These are phyloP conservation scores for Chaetodon trifasciatus DNA, from an alignment of 2,797 vertebrate genomes.

Conservation along the genomic window DNA sequence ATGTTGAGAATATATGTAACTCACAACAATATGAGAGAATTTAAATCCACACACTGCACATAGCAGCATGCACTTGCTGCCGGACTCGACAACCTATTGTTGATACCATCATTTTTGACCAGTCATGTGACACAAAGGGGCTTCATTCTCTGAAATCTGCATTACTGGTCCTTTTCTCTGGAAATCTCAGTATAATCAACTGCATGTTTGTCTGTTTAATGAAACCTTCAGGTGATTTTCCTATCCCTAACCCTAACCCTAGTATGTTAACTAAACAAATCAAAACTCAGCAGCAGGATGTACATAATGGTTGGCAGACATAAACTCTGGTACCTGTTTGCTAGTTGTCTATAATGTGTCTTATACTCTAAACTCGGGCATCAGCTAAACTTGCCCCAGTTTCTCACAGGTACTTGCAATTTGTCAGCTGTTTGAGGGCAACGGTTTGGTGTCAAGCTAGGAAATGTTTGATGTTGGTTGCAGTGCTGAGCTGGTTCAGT, in stretches of 20 bases:
- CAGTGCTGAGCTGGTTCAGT: background rate
- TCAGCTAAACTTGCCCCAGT: background rate
- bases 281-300: background rate
- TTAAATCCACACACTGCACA: too few relatives aligned
- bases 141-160: too few relatives aligned
- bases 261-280: background rate
- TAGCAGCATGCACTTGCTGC: too few relatives aligned
- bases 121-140: too few relatives aligned
- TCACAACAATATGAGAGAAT: conserved; percentile 1
- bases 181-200: background rate
- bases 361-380: background rate
- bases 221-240: background rate
- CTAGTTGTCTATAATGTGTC: background rate
- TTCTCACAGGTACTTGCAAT: background rate
- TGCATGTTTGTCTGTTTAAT: background rate
- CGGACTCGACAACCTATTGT: too few relatives aligned
- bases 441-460: background rate
- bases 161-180: too few relatives aligned
- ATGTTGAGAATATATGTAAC: background rate
- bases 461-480: background rate
- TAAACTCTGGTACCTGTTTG: background rate
- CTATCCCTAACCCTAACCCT: too few relatives aligned
- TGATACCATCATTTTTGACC: too few relatives aligned
- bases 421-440: conserved; percentile 5
- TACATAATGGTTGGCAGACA: background rate